Conservation (phyloP, 2,888 invertebrate genomes). For the Leptinotarsa juncta region DNA sequence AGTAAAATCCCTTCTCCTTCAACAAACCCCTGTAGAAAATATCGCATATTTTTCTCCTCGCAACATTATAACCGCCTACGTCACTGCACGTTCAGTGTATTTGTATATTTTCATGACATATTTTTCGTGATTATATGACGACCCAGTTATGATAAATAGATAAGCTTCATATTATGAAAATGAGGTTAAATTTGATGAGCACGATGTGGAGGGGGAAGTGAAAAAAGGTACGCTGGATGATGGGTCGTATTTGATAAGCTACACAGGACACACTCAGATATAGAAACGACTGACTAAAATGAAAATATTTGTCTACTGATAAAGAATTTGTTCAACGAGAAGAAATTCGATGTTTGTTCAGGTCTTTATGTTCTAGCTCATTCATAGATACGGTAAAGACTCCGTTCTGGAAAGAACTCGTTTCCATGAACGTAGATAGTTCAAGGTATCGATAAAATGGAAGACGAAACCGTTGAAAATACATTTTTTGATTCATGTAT, state of each 20-base stretch:
- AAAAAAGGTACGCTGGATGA: conserved; percentile 4
- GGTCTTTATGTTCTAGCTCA: not conserved
- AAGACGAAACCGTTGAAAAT: too few species aligned
- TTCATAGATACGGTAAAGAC: not conserved
- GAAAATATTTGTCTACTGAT: not conserved
- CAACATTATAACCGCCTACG: not conserved
- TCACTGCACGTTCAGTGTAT: not conserved
- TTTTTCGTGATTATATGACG: conserved; percentile 10
- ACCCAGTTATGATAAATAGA: conserved; percentile 8
- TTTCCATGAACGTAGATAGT: not conserved
- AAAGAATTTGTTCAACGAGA: conserved; percentile 1
- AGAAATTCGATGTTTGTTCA: not conserved
- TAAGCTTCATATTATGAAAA: conserved; percentile 11
- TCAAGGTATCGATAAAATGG: too few species aligned
- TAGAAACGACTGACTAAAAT: not conserved
- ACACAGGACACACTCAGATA: not conserved
- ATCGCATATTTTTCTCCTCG: too few species aligned
- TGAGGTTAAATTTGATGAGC: not conserved
- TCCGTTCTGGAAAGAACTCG: not conserved
- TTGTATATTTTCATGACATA: conserved; percentile 10
- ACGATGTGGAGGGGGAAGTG: not conserved
- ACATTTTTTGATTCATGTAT: too few species aligned
- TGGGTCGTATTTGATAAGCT: not conserved
- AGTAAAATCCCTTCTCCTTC: too few species aligned
- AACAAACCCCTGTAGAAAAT: too few species aligned